These are phyloP conservation scores for Micronycteris hirsuta DNA, from an alignment of 2,113 vertebrate genomes.

Conservation along the genomic window DNA sequence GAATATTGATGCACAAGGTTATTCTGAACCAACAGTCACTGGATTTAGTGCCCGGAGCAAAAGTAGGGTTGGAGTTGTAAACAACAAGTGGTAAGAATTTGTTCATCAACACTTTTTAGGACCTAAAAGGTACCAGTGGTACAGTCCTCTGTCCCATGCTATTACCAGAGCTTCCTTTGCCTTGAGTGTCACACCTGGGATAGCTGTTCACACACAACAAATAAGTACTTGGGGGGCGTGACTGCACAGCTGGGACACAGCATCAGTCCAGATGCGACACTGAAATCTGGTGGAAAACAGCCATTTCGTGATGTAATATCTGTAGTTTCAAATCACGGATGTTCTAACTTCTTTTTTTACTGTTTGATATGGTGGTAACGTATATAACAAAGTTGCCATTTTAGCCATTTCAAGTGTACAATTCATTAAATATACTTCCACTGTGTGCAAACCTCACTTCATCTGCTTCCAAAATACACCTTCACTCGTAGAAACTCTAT, in stretches of 20 bases:
- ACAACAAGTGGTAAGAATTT: neutral
- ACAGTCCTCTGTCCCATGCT: neutral
- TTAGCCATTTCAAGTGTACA: fast-evolving
- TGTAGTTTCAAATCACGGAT: neutral
- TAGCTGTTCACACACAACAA: neutral
- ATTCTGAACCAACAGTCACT: neutral
- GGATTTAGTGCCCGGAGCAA: neutral
- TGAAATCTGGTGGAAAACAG: neutral
- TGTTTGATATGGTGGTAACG: neutral
- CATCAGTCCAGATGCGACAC: fast-evolving
- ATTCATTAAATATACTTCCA: neutral
- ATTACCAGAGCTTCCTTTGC: neutral
- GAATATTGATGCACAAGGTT: neutral
- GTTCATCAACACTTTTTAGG: neutral
- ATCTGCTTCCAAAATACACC: neutral
- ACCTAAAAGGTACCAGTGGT: fast-evolving
- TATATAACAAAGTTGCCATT: too few relatives aligned
- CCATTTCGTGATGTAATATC: fast-evolving
- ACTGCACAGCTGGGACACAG: fast-evolving
- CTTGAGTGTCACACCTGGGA: neutral
- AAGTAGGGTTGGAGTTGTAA: neutral
- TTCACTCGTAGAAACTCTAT: neutral
- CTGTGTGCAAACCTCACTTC: fast-evolving
- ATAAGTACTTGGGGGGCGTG: neutral
- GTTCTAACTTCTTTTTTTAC: neutral